A percentile compares a stretch with the other conserved stretches of the same genome.
Conservation (phyloP, 2,113 vertebrate genomes). For the Dascyllus trimaculatus region DNA sequence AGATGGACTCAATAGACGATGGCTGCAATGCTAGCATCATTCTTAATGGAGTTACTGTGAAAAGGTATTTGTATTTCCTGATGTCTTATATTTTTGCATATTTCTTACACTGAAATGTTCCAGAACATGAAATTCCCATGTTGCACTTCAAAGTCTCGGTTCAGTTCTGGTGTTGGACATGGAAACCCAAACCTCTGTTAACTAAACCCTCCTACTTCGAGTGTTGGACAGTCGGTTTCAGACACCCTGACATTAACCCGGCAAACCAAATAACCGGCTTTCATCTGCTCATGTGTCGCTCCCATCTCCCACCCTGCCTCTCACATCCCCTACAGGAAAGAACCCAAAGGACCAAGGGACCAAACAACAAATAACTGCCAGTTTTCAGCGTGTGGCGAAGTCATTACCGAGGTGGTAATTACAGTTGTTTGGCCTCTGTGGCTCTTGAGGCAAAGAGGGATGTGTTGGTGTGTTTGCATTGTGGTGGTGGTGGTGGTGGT, state of each 20-base stretch:
- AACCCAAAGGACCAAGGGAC: neutral
- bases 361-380: constrained; percentile 22
- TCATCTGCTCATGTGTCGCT: neutral
- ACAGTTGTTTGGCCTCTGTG: neutral
- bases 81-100: too few species aligned
- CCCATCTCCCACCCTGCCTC: neutral
- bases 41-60: too few species aligned
- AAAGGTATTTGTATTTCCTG: too few species aligned
- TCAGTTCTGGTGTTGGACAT: neutral
- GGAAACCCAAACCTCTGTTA: neutral
- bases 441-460: neutral
- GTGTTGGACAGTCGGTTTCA: neutral
- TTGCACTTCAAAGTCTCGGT: neutral
- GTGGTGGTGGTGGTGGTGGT: too few species aligned
- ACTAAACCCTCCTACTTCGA: neutral
- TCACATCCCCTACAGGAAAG: neutral
- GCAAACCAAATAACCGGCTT: constrained; percentile 4
- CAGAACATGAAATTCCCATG: accelerated
- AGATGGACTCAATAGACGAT: neutral
- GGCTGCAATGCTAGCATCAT: too few species aligned
- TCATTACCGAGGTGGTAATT: constrained; percentile 50
- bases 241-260: constrained; percentile 1
- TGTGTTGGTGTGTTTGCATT: neutral
- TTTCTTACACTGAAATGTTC: too few species aligned
- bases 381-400: constrained; percentile 26